Conservation (phyloP, 1,140 invertebrate species). For the Eueides isabella region DNA sequence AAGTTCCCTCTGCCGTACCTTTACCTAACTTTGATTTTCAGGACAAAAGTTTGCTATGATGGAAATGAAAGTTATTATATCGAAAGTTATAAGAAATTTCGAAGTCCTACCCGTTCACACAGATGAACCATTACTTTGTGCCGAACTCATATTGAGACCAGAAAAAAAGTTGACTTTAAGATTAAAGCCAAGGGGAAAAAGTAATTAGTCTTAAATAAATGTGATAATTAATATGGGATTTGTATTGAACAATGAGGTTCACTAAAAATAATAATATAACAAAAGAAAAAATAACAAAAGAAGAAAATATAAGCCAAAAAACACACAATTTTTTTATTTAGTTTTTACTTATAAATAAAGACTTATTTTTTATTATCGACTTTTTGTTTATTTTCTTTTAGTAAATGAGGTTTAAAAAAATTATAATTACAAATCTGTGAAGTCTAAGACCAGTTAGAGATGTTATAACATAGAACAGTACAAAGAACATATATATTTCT, state of each 20-base stretch:
- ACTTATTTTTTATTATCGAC: too few species aligned
- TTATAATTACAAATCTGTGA: too few species aligned
- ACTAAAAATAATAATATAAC: too few species aligned
- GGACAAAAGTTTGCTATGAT: conserved; percentile 92
- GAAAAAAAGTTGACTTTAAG: conserved; percentile 58
- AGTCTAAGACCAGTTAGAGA: too few species aligned
- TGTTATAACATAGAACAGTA: too few species aligned
- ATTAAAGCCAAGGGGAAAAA: conserved; percentile 28
- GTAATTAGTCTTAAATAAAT: not conserved
- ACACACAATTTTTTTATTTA: not conserved
- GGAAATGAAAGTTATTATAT: conserved; percentile 88
- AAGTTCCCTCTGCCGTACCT: too few species aligned
- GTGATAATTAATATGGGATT: not conserved
- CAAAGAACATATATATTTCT: too few species aligned
- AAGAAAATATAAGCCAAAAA: not conserved
- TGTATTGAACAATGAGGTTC: not conserved
- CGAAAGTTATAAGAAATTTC: conserved; percentile 86
- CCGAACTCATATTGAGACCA: conserved; percentile 78
- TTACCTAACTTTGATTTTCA: conserved; percentile 44
- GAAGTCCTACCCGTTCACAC: conserved; percentile 71
- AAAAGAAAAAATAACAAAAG: not conserved
- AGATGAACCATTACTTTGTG: conserved; percentile 65
- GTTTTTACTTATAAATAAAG: too few species aligned
- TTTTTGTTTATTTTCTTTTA: not conserved
- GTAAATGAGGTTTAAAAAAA: too few species aligned